Conservation (phyloP, 1,140 invertebrate species). For the Grapholita molesta region DNA sequence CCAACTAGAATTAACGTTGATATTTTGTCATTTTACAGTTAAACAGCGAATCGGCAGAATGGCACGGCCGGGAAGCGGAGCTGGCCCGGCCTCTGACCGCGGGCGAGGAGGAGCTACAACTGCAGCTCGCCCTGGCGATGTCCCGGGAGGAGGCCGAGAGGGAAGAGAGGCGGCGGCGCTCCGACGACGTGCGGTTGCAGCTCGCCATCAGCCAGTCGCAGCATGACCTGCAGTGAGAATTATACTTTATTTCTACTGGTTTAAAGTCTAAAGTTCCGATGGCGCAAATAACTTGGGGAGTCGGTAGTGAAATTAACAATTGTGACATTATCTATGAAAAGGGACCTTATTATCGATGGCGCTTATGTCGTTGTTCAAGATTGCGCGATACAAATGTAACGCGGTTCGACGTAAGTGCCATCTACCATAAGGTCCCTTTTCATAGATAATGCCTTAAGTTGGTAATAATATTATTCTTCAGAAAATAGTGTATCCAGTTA, state of each 20-base stretch:
- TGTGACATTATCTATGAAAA: neutral
- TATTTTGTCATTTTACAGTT: no score
- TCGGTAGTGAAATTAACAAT: no score
- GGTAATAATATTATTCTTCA: no score
- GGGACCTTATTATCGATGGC: no score
- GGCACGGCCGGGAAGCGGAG: constrained; percentile 87
- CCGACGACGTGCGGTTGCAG: constrained; percentile 96
- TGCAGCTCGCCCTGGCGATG: constrained; percentile 98
- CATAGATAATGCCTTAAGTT: no score
- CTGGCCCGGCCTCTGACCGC: constrained; percentile 95
- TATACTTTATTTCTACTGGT: neutral
- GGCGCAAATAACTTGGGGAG: neutral
- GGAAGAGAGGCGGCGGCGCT: constrained; percentile 94
- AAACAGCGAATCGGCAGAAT: constrained; percentile 33
- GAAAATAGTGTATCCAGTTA: no score
- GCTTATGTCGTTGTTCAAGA: no score
- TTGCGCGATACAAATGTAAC: no score
- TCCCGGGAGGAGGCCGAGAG: constrained; percentile 99
- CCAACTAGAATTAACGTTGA: no score
- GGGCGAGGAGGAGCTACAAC: constrained; percentile 98
- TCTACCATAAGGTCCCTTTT: no score
- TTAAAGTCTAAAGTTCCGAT: neutral
- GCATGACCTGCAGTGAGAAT: constrained; percentile 84
- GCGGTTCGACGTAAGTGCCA: no score
- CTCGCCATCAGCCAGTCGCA: constrained; percentile 96